These are phyloP conservation scores for Streblospio benedicti DNA, from an alignment of 1,140 invertebrate genomes.

Conservation along the genomic window DNA sequence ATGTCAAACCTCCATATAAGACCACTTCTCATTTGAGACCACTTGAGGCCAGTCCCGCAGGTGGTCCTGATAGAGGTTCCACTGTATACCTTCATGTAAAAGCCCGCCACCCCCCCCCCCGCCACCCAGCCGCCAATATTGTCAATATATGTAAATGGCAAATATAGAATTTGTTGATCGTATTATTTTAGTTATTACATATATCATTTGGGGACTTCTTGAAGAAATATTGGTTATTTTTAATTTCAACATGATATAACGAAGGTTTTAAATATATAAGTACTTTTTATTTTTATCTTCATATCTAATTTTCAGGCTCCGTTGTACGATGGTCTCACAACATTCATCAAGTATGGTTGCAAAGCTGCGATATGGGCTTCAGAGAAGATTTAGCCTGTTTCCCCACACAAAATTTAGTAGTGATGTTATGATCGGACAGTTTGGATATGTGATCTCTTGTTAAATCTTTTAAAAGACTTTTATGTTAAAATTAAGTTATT, in stretches of 20 bases:
- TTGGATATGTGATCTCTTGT: too few relatives aligned
- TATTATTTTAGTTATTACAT: not conserved
- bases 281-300: slow-evolving; percentile 10
- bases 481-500: too few relatives aligned
- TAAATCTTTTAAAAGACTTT: too few relatives aligned
- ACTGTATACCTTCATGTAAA: too few relatives aligned
- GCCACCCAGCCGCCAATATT: not conserved
- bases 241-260: not conserved
- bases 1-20: too few relatives aligned
- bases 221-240: not conserved
- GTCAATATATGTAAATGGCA: not conserved
- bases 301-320: slow-evolving; percentile 68
- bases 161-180: not conserved
- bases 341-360: slow-evolving; percentile 85
- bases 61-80: too few relatives aligned
- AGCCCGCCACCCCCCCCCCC: too few relatives aligned
- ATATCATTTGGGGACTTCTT: not conserved
- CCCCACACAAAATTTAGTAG: too few relatives aligned
- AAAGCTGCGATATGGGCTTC: slow-evolving; percentile 88
- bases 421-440: too few relatives aligned
- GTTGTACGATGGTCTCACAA: slow-evolving; percentile 73
- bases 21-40: too few relatives aligned
- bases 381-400: slow-evolving; percentile 70
- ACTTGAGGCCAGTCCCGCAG: too few relatives aligned
- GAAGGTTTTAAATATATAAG: not conserved